Percentiles rank a stretch among this genome's conserved stretches.
These are phyloP conservation scores for Cercocebus atys DNA, from an alignment of 2,113 vertebrate genomes.

Conservation along the genomic window DNA sequence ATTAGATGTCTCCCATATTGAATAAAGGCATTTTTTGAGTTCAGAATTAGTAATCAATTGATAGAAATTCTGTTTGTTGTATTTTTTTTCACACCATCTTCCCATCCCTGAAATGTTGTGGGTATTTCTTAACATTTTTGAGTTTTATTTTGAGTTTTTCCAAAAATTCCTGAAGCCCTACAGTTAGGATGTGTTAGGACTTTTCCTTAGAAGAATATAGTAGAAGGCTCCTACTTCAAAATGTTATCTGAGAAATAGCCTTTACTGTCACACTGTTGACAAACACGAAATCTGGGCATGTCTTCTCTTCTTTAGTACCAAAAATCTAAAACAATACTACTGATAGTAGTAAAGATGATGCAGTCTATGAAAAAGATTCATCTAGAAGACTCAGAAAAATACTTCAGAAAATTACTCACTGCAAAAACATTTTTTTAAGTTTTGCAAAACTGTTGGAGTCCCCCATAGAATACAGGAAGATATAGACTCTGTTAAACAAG, in stretches of 20 bases:
- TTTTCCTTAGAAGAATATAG: not conserved
- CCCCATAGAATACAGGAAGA: not conserved
- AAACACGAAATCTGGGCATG: not conserved
- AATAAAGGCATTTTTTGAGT: not conserved
- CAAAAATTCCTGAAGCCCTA: not conserved
- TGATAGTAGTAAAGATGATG: not conserved
- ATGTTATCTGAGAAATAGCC: not conserved
- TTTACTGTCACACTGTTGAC: not conserved
- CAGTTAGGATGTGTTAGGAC: not conserved
- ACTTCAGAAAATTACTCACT: not conserved
- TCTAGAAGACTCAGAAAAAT: not conserved
- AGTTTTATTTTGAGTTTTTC: slow-evolving; percentile 14
- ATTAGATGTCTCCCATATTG: not conserved
- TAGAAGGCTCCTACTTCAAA: not conserved
- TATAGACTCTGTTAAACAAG: not conserved
- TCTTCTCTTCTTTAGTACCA: not conserved
- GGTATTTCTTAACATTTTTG: slow-evolving; percentile 33
- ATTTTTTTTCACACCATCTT: not conserved
- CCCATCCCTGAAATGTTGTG: not conserved
- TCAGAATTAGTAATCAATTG: slow-evolving; percentile 23
- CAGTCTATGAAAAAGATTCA: not conserved
- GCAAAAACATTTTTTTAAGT: not conserved
- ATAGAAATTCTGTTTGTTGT: not conserved
- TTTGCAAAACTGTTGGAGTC: not conserved
- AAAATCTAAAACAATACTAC: not conserved